Conservation (phyloP, 1,140 invertebrate genomes). For the Anthonomus grandis region DNA sequence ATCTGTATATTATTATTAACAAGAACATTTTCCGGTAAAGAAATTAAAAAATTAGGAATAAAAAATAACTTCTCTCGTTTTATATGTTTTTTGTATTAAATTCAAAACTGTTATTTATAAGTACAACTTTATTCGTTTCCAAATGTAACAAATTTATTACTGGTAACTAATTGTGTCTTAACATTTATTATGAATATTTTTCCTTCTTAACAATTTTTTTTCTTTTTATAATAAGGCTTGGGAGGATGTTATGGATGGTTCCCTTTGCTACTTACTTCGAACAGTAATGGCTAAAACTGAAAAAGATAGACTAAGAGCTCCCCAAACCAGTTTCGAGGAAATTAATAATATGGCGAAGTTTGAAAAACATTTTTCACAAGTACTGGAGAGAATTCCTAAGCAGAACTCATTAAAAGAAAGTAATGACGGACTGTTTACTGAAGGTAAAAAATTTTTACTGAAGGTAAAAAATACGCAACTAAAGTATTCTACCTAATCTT, state of each 20-base stretch:
- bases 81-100: too few relatives aligned
- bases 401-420: not conserved
- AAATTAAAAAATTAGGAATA: too few relatives aligned
- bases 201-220: constrained; percentile 12
- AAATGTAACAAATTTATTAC: too few relatives aligned
- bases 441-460: constrained; percentile 3
- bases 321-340: constrained; percentile 49
- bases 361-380: constrained; percentile 57
- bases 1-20: too few relatives aligned
- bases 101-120: too few relatives aligned
- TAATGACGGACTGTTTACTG: not conserved
- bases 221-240: constrained; percentile 59
- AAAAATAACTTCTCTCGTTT: too few relatives aligned
- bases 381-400: constrained; percentile 52
- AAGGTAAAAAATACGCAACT: not conserved
- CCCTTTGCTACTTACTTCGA: constrained; percentile 54
- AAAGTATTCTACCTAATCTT: not conserved
- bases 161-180: not conserved
- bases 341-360: constrained; percentile 55
- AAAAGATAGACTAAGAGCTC: constrained; percentile 49
- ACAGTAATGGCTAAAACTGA: constrained; percentile 53
- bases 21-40: too few relatives aligned
- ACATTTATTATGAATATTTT: too few relatives aligned
- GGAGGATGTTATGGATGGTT: constrained; percentile 58
- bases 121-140: too few relatives aligned